Conservation (phyloP, 2,888 invertebrate genomes). For the Lasius fuliginosus region DNA sequence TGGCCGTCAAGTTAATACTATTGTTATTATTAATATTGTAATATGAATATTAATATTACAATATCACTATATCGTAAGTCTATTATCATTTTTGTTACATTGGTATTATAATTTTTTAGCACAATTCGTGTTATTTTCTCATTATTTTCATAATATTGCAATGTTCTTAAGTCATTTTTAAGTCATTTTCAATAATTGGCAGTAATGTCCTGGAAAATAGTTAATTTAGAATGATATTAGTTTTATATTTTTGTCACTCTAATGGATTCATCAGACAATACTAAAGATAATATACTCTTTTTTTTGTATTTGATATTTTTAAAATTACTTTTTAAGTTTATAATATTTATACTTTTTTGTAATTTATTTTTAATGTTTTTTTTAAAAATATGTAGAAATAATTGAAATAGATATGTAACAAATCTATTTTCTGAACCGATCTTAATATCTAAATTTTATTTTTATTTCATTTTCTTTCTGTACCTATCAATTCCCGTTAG, state of each 20-base stretch:
- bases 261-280: neutral
- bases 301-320: neutral
- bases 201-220: neutral
- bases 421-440: neutral
- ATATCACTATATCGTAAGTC: neutral
- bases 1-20: neutral
- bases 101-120: neutral
- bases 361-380: neutral
- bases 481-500: slow-evolving; percentile 47
- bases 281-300: neutral
- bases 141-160: neutral
- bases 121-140: neutral
- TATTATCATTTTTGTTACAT: neutral
- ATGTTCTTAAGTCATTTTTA: neutral
- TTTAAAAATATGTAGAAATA: neutral
- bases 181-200: neutral
- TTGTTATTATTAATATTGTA: neutral
- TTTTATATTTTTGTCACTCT: neutral
- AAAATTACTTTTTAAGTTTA: neutral
- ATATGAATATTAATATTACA: neutral
- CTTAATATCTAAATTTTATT: neutral
- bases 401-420: neutral
- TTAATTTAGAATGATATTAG: neutral
- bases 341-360: neutral
- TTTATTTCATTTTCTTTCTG: neutral